Conservation (phyloP, 2,888 invertebrate genomes). For the Ectemnius cavifrons region DNA sequence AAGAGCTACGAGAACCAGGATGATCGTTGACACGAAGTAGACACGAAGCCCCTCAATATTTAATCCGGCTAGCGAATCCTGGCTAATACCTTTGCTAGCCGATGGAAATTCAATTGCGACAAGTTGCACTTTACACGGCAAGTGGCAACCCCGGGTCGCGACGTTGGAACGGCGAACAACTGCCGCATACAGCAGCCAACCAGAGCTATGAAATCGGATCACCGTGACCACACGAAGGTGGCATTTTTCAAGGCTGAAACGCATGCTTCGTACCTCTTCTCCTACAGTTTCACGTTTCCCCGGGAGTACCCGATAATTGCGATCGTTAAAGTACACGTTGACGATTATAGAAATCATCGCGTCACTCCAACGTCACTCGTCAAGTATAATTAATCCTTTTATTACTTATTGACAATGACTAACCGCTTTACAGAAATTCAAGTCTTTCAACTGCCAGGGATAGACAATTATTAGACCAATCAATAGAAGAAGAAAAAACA, state of each 20-base stretch:
- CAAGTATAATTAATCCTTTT: no score
- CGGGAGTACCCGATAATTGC: no score
- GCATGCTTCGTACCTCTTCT: neutral
- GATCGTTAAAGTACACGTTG: no score
- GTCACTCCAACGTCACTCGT: no score
- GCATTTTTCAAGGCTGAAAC: neutral
- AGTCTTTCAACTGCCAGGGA: no score
- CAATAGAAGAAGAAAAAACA: no score
- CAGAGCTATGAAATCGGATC: slow-evolving; percentile 1
- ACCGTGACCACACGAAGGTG: neutral
- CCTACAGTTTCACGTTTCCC: neutral
- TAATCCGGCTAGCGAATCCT: neutral
- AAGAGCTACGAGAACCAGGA: slow-evolving; percentile 43
- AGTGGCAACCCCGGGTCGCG: no score
- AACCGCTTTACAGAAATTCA: no score
- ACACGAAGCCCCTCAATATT: slow-evolving; percentile 18
- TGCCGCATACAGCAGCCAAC: neutral
- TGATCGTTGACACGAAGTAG: slow-evolving; percentile 41
- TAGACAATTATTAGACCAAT: no score
- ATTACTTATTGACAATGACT: no score
- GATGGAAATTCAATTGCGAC: neutral
- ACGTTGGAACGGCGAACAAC: no score
- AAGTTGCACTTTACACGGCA: neutral
- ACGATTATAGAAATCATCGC: no score
- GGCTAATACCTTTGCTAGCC: neutral